Evolutionary conservation across 1,140 invertebrate genomes (phyloP), one percentile per base, ranked within the genome.

Genomic region (Drosophila kepulauana): DNA sequence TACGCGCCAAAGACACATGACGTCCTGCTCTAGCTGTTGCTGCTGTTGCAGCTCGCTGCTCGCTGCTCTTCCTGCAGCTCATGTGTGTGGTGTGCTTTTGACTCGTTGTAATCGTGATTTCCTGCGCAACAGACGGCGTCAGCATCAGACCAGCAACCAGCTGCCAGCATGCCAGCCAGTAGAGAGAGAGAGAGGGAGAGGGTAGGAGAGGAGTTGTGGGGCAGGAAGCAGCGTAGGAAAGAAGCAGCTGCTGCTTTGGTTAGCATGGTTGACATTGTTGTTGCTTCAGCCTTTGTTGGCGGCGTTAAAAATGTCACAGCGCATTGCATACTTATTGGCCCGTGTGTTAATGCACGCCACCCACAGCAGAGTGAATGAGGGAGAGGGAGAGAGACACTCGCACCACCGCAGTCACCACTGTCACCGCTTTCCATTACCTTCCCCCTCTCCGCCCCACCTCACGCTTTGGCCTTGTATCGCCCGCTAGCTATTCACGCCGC

Each of bases 251-350:
- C 63, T 43, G 43, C 46, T 67, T 75, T 70, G 77, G 65, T 82
- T 82, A 67, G 82, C 20, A 54, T 69, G 65, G 41, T 64, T 70
- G 8, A 43, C 46, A 41, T 57, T 62, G 62, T 70, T 71, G 58
- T 62, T 74, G 63, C 41, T 65, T 58, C 62, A 57, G 84, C 67
- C 78, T 89, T 89, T 89, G 85, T 89, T 76, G 81, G 54, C 43
- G 64, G 81, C 81, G 85, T 89, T 89, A 89, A 89, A 89, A 89
- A 89, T 89, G 85, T 89, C 85, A 89, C 85, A 89, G 85, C 78
- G 85, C 85, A 89, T 85, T 89, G 85, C 85, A 89, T 89, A 89
- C 78, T 89, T 89, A 89, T 89, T 89, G 85, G 85, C 81, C 85
- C 85, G 88, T 85, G 85, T 85, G 85, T 81, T 89, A 89, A 89